A percentile compares a stretch with the other conserved stretches of the same genome.
Evolutionary conservation across 2,797 vertebrate species (phyloP).

Genomic region (Dendrocincla fuliginosa): DNA sequence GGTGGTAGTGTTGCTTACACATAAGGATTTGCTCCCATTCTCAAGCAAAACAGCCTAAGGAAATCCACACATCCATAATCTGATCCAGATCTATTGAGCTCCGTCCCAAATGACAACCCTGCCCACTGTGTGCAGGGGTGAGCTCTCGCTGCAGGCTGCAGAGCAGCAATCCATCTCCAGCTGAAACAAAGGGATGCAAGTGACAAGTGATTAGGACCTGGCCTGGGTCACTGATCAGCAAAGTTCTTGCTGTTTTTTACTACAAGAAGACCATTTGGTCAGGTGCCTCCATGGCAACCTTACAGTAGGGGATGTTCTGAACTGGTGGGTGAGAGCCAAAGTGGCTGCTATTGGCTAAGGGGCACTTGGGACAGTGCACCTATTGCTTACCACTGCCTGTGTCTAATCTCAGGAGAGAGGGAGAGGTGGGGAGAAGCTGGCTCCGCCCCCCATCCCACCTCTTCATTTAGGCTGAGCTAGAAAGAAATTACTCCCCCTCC

Average conservation of each 20-base stretch:
- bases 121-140: not conserved
- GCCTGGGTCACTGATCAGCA: constrained; percentile 58
- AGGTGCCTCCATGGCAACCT: not conserved
- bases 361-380: not conserved
- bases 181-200: constrained; percentile 37
- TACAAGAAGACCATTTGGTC: not conserved
- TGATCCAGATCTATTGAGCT: not conserved
- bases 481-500: not conserved
- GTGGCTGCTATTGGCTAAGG: constrained; percentile 2
- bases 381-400: not conserved
- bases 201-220: constrained; percentile 58
- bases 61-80: not conserved
- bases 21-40: not conserved
- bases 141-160: not conserved
- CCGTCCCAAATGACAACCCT: not conserved
- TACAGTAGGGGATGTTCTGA: constrained; percentile 20
- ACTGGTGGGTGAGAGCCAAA: constrained; percentile 17
- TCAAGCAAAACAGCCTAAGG: not conserved
- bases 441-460: not conserved
- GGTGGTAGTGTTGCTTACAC: not conserved
- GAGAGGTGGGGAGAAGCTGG: not conserved
- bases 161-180: constrained; percentile 38
- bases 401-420: not conserved
- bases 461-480: constrained; percentile 17
- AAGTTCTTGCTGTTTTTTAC: not conserved